phyloP scores from a whole-genome alignment of 2,888 invertebrate genomes.

The Melolontha melolontha region DNA sequence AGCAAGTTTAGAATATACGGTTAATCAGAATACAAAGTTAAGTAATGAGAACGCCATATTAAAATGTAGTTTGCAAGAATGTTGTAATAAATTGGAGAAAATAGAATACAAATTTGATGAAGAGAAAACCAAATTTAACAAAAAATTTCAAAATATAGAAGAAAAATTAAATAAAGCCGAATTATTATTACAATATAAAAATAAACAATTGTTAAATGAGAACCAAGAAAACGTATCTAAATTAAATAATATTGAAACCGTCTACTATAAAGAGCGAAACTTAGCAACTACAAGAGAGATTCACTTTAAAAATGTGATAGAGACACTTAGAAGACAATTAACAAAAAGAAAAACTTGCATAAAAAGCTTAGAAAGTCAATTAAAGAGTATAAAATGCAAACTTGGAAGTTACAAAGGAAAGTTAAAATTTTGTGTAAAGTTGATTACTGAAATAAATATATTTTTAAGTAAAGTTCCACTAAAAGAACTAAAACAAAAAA shows the following conservation, averaged over 20 bases:
- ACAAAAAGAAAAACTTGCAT: constrained; percentile 20
- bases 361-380: constrained; percentile 11
- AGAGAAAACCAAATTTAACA: constrained; percentile 8
- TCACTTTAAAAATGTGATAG: constrained; percentile 27
- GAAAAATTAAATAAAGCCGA: constrained; percentile 22
- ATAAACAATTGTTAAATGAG: constrained; percentile 7
- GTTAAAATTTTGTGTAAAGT: constrained; percentile 39
- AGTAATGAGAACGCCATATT: constrained; percentile 30
- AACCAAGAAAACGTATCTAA: constrained; percentile 3
- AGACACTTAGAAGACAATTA: constrained; percentile 32
- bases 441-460: constrained; percentile 41
- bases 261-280: constrained; percentile 26
- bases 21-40: constrained; percentile 38
- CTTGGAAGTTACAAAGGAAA: constrained; percentile 36
- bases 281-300: constrained; percentile 23
- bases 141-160: constrained; percentile 17
- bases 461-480: constrained; percentile 17
- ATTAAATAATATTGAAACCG: constrained; percentile 18
- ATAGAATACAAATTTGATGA: constrained; percentile 26
- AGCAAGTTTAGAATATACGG: constrained; percentile 30
- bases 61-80: constrained; percentile 28
- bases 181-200: constrained; percentile 21
- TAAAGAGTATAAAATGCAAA: constrained; percentile 36
- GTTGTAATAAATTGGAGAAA: constrained; percentile 28
- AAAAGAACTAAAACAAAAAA: neutral